Evolutionary conservation across 2,113 vertebrate genomes (phyloP), one percentile per base, ranked within the genome.

Genomic region (Scolopax mira): DNA sequence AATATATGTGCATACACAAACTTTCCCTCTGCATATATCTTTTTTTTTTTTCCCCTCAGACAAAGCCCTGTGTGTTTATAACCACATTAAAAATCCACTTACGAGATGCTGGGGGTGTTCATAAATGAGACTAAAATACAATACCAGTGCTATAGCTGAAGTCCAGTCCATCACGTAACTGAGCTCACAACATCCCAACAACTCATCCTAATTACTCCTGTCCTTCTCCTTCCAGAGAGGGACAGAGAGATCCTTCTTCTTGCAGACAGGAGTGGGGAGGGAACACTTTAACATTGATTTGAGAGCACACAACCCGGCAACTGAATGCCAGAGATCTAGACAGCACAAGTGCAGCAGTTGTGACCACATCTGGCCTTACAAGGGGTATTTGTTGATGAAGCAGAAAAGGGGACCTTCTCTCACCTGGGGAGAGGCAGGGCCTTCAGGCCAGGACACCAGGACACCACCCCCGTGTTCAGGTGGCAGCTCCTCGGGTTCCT

Each of bases 101-200:
- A 62, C 0, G 55, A 84, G 79, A 65, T 65, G 30, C 54, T 79
- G 62, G 79, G 58, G 62, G 61, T 48, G 73, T 55, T 79, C 73
- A 84, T 69, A 69, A 69, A 79, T 16, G 62, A 69, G 42, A 52
- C 24, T 17, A 49, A 48, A 35, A 52, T 4, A 70, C 42, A 35
- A 21, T 4, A 41, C 21, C 0, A 12, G 24, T 25, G 17, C 12
- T n/a, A 49, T 0, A 46, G 48, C 8, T 3, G 1, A 62, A 49
- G 54, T 39, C 44, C 72, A 67, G 72, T 12, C 77, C 41, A 35
- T 31, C 46, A 35, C 3, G 1, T 23, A 39, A 31, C 30, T 30
- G 11, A n/a, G 54, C 31, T 3, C 22, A 16, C 72, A 49, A 58
- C 61, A 71, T 7, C 13, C 1, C 35, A 72, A 14, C 58, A 25